Evolutionary conservation across 2,888 invertebrate species (phyloP).

Genomic region (Ophion costatus): DNA sequence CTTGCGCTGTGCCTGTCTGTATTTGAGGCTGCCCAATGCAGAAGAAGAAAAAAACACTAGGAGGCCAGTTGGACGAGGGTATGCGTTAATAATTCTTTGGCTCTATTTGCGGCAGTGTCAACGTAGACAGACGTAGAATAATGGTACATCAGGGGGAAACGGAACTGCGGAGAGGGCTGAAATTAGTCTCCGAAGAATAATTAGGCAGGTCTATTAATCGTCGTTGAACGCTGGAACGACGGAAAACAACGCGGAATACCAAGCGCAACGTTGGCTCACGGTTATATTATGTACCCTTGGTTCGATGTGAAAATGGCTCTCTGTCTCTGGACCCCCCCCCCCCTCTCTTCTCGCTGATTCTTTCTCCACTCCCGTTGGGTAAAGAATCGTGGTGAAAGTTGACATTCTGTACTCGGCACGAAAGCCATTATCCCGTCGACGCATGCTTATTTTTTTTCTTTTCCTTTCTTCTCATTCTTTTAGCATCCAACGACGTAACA

Average conservation of each 20-base stretch:
- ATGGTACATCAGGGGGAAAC: slow-evolving; percentile 42
- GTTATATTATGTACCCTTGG: slow-evolving; percentile 58
- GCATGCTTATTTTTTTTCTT: slow-evolving; percentile 34
- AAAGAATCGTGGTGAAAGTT: slow-evolving; percentile 66
- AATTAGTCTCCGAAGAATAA: slow-evolving; percentile 80
- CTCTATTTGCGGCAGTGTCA: slow-evolving; percentile 28
- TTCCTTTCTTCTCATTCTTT: slow-evolving; percentile 27
- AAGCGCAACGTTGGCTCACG: slow-evolving; percentile 67
- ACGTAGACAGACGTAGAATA: slow-evolving; percentile 30
- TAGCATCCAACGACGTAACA: slow-evolving; percentile 42
- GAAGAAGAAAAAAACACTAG: not conserved
- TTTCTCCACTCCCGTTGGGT: slow-evolving; percentile 41
- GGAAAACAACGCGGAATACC: slow-evolving; percentile 75
- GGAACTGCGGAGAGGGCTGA: slow-evolving; percentile 70
- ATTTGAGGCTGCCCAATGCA: not conserved
- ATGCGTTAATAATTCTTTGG: slow-evolving; percentile 27
- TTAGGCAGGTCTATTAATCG: slow-evolving; percentile 80
- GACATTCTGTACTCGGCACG: slow-evolving; percentile 67
- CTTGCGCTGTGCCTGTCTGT: not conserved
- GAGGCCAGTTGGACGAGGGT: not conserved
- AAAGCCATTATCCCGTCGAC: slow-evolving; percentile 66
- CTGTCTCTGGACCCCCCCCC: not conserved
- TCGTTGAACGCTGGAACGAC: slow-evolving; percentile 69
- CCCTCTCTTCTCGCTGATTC: slow-evolving; percentile 44
- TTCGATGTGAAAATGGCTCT: slow-evolving; percentile 55